Percentiles rank a stretch among this genome's conserved stretches.
Conservation (phyloP, 2,113 vertebrate species). For the Cygnus atratus region DNA sequence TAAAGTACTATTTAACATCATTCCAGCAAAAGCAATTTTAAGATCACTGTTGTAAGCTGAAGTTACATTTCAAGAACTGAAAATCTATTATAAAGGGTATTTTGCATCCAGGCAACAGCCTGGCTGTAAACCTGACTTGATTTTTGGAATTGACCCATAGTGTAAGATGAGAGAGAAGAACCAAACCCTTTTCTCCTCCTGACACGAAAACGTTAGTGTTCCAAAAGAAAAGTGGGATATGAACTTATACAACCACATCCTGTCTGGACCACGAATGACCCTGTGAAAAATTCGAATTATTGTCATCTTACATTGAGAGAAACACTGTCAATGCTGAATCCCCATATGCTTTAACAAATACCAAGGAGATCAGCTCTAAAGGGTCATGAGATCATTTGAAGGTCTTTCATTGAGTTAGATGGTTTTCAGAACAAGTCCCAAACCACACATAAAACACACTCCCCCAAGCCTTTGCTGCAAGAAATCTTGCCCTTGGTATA, state of each 20-base stretch:
- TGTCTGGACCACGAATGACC: neutral
- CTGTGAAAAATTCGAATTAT: neutral
- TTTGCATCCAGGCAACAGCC: neutral
- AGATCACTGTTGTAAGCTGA: neutral
- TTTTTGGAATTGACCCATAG: neutral
- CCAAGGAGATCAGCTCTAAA: neutral
- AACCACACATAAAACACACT: neutral
- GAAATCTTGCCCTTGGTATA: neutral
- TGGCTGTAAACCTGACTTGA: neutral
- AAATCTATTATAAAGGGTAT: neutral
- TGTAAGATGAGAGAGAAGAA: neutral
- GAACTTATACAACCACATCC: neutral
- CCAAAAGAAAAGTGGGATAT: neutral
- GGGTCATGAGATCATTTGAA: neutral
- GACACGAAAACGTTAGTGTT: neutral
- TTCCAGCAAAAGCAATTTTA: neutral
- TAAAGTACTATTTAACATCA: neutral
- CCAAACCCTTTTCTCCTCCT: neutral
- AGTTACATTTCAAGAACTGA: neutral
- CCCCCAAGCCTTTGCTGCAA: neutral
- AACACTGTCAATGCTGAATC: neutral
- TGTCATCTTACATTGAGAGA: neutral
- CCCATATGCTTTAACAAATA: neutral
- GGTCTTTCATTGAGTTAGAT: neutral
- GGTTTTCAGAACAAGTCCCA: neutral